These are phyloP conservation scores for Cataglyphis albicans DNA, from an alignment of 2,888 invertebrate genomes.

Conservation along the genomic window DNA sequence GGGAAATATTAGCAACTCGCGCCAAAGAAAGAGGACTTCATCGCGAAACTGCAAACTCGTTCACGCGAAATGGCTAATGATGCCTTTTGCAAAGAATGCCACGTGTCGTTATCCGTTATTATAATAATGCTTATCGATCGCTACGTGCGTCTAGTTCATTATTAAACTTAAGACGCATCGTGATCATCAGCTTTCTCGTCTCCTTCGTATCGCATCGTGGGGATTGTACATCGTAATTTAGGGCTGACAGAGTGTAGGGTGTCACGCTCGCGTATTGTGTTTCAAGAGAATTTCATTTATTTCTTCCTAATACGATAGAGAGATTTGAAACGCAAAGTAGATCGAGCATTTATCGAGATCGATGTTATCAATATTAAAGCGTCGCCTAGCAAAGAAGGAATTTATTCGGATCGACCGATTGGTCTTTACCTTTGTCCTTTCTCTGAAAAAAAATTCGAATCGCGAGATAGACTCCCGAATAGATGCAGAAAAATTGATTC, in stretches of 20 bases:
- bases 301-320: background rate
- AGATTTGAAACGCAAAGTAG: slow-evolving; percentile 32
- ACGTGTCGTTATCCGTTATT: slow-evolving; percentile 12
- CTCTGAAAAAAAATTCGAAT: slow-evolving; percentile 52
- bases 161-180: slow-evolving; percentile 1
- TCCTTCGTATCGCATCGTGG: background rate
- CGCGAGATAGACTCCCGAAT: slow-evolving; percentile 37
- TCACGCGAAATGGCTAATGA: slow-evolving; percentile 61
- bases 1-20: slow-evolving; percentile 16
- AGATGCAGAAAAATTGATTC: slow-evolving; percentile 38
- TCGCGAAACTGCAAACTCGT: slow-evolving; percentile 28
- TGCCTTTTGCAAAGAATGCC: slow-evolving; percentile 40
- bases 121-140: background rate
- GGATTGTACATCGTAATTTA: background rate
- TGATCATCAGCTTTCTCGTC: background rate
- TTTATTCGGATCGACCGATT: slow-evolving; percentile 47
- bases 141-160: background rate
- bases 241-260: background rate
- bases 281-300: slow-evolving; percentile 17
- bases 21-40: slow-evolving; percentile 7
- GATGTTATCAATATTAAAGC: slow-evolving; percentile 50
- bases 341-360: slow-evolving; percentile 28
- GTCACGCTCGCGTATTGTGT: background rate
- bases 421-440: slow-evolving; percentile 48
- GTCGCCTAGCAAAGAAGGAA: slow-evolving; percentile 16